These are phyloP conservation scores for Ectemnius cavifrons DNA, from an alignment of 2,888 invertebrate species.

Conservation along the genomic window DNA sequence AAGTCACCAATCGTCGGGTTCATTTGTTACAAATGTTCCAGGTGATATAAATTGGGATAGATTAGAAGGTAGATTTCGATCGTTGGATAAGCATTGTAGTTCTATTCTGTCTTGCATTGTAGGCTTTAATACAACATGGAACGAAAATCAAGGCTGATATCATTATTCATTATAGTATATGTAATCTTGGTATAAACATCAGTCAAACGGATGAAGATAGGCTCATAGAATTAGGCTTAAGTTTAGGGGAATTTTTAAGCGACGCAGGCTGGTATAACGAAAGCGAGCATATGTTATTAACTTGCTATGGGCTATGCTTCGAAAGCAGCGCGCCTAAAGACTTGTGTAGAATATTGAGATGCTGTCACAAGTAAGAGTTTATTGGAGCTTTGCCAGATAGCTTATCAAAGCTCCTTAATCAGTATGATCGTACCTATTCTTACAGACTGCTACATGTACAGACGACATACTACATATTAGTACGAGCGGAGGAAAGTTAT, in stretches of 20 bases:
- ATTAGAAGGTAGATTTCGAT: not conserved
- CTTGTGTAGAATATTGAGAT: constrained; percentile 87
- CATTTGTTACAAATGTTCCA: constrained; percentile 86
- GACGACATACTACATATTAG: constrained; percentile 89
- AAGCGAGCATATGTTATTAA: constrained; percentile 85
- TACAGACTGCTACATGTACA: constrained; percentile 90
- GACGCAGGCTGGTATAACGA: constrained; percentile 93
- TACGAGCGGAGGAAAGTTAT: constrained; percentile 86
- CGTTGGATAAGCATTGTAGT: constrained; percentile 9
- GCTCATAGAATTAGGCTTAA: constrained; percentile 71
- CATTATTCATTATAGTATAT: constrained; percentile 70
- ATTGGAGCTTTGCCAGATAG: not conserved
- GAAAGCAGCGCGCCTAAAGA: constrained; percentile 80
- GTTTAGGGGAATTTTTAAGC: constrained; percentile 87
- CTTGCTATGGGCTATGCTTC: constrained; percentile 84
- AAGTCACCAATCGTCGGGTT: constrained; percentile 84
- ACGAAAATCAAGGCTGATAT: constrained; percentile 80
- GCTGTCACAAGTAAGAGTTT: constrained; percentile 87
- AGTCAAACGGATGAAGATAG: constrained; percentile 59
- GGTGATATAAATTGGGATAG: constrained; percentile 73
- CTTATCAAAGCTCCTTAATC: no score
- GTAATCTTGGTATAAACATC: constrained; percentile 56
- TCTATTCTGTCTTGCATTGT: constrained; percentile 38
- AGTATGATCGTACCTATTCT: not conserved
- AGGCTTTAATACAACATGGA: constrained; percentile 84